Evolutionary conservation across 2,888 invertebrate genomes (phyloP), one percentile per base, ranked within the genome.

Genomic region (Hydriomena furcata): DNA sequence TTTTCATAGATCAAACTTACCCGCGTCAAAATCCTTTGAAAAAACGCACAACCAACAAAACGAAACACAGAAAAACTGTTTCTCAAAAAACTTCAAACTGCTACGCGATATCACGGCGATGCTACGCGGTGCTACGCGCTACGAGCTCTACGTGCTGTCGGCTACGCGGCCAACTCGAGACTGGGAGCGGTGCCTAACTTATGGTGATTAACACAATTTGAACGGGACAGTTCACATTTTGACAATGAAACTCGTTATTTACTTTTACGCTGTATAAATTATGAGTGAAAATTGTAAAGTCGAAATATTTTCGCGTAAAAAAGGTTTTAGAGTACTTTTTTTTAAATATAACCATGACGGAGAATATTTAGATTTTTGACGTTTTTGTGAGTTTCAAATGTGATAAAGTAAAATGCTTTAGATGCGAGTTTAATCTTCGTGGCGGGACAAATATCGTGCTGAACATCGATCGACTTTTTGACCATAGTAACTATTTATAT

Each of bases 101-200:
- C 50, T 48, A 48, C 41, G 49, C 35, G 27, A 7, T 17, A 41
- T 43, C 46, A 50, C 49, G 50, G 25, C 7, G 17, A 35, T 37
- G 45, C 41, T 48, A 47, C 47, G 51, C 7, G 12, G 38, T 37
- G 45, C 41, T 48, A 47, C 47, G 51, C 24, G 40, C 51, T 55
- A 52, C 55, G 45, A 20, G 25, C 8, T 46, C 60, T 63, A 70
- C 74, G 74, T 74, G 72, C 58, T 56, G 41, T 60, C 53, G 53
- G 64, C 67, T 72, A 68, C 68, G 70, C 61, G 52, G 63, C 63
- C 61, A 58, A 57, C 46, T 58, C 56, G 43, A 58, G 73, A 74
- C 73, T 74, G 69, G 59, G 52, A 17, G 57, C 58, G 62, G 61
- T 56, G 62, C 34, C 7, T 10, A 8, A n/a, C 13, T 8, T n/a